phyloP scores from a whole-genome alignment of 2,113 vertebrate species.

The Saimiri boliviensis region DNA sequence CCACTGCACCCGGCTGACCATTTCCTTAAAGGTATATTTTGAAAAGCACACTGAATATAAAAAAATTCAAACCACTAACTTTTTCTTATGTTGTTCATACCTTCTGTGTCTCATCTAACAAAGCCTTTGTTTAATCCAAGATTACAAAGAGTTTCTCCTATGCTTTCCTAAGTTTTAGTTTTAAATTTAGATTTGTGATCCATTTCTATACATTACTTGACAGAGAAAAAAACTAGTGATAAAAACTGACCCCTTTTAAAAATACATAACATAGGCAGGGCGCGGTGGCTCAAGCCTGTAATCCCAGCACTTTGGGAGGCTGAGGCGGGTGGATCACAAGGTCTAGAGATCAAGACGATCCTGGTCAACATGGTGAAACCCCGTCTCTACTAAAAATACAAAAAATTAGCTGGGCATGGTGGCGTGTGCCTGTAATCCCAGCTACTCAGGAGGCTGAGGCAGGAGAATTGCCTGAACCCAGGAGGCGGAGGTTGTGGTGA shows the following conservation, averaged over 20 bases:
- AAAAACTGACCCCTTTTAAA: constrained; percentile 4
- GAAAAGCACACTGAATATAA: not conserved
- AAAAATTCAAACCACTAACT: not conserved
- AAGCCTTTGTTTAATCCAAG: not conserved
- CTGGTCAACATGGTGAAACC: no score
- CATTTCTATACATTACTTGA: not conserved
- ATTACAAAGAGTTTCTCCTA: not conserved
- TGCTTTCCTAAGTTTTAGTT: not conserved
- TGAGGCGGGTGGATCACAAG: no score
- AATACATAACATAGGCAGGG: not conserved
- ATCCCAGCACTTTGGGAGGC: no score
- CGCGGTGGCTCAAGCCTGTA: no score
- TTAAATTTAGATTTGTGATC: not conserved
- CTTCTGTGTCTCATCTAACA: not conserved
- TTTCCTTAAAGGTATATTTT: not conserved
- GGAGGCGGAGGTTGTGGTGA: no score
- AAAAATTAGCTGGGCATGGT: no score
- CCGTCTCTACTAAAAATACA: no score
- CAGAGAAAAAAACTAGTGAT: not conserved
- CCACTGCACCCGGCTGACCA: not conserved
- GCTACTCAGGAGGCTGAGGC: no score
- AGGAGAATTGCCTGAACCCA: no score
- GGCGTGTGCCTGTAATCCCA: no score
- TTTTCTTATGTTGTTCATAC: not conserved
- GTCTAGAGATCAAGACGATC: no score